Evolutionary conservation across 2,113 vertebrate genomes (phyloP).

Genomic region (Sinosuthora webbiana): DNA sequence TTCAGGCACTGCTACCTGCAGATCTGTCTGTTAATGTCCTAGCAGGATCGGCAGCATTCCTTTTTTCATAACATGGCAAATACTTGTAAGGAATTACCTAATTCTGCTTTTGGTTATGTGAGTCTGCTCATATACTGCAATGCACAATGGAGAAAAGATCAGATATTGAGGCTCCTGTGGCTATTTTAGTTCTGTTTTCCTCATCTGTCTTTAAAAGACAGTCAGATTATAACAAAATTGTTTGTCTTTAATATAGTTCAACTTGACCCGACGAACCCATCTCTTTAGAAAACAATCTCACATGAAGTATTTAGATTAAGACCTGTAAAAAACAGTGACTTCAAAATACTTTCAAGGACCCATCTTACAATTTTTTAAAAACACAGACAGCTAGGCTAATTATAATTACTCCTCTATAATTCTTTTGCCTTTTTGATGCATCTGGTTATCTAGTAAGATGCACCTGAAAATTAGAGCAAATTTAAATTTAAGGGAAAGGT

Average conservation of each 20-base stretch:
- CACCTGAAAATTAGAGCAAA: slow-evolving; percentile 49
- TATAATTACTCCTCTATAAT: slow-evolving; percentile 26
- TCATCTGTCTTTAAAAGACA: slow-evolving; percentile 42
- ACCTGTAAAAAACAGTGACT: slow-evolving; percentile 19
- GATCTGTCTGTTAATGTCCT: not conserved
- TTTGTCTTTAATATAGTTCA: slow-evolving; percentile 60
- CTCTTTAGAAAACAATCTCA: slow-evolving; percentile 46
- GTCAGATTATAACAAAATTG: slow-evolving; percentile 51
- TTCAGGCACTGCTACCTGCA: not conserved
- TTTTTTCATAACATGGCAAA: not conserved
- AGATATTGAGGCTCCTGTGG: not conserved
- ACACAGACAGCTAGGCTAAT: slow-evolving; percentile 17
- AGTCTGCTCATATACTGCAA: not conserved
- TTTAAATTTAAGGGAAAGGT: slow-evolving; percentile 52
- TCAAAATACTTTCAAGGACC: slow-evolving; percentile 34
- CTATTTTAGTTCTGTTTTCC: slow-evolving; percentile 34
- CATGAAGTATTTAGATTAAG: slow-evolving; percentile 34
- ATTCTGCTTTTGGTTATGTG: not conserved
- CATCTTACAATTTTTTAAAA: not conserved
- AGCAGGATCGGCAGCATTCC: not conserved
- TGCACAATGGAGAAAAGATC: not conserved
- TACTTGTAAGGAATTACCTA: not conserved
- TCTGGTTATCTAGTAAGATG: slow-evolving; percentile 42
- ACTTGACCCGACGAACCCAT: slow-evolving; percentile 37
- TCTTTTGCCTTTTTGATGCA: slow-evolving; percentile 40